Percentiles rank a stretch among this genome's conserved stretches.
Evolutionary conservation across 1,140 invertebrate species (phyloP).

Genomic region (Hyles euphorbiae): DNA sequence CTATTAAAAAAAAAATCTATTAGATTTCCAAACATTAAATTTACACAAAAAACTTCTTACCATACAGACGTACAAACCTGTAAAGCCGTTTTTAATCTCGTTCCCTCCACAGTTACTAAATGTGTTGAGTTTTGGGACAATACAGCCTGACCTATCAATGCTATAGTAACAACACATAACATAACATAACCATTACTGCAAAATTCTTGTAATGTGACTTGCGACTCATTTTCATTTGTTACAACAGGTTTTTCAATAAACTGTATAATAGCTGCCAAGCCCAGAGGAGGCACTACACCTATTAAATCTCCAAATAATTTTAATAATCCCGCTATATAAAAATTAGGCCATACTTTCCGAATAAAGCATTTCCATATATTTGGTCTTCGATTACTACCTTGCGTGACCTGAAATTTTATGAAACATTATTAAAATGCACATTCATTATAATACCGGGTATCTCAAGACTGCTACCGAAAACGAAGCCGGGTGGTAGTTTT

Average conservation of each 20-base stretch:
- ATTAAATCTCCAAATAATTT: slow-evolving; percentile 87
- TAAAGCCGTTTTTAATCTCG: slow-evolving; percentile 85
- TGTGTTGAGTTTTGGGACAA: slow-evolving; percentile 91
- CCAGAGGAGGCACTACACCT: slow-evolving; percentile 85
- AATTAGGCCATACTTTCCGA: slow-evolving; percentile 82
- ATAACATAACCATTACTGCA: slow-evolving; percentile 87
- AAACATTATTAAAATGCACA: neutral
- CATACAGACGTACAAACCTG: slow-evolving; percentile 75
- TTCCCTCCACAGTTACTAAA: slow-evolving; percentile 87
- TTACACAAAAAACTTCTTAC: no score
- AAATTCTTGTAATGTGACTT: slow-evolving; percentile 75
- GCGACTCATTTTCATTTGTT: slow-evolving; percentile 21
- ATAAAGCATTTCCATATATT: slow-evolving; percentile 81
- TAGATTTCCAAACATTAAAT: slow-evolving; percentile 2
- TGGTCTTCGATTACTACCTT: slow-evolving; percentile 19
- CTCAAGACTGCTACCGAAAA: no score
- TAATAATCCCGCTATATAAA: slow-evolving; percentile 83
- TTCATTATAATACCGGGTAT: neutral
- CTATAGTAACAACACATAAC: slow-evolving; percentile 82
- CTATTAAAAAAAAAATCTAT: slow-evolving; percentile 59
- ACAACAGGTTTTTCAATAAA: slow-evolving; percentile 73
- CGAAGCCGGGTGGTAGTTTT: no score
- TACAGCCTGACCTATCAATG: slow-evolving; percentile 85
- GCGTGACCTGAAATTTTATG: slow-evolving; percentile 35
- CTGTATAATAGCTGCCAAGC: slow-evolving; percentile 83